These are phyloP conservation scores for Regulus satrapa DNA, from an alignment of 2,113 vertebrate genomes.

Conservation along the genomic window DNA sequence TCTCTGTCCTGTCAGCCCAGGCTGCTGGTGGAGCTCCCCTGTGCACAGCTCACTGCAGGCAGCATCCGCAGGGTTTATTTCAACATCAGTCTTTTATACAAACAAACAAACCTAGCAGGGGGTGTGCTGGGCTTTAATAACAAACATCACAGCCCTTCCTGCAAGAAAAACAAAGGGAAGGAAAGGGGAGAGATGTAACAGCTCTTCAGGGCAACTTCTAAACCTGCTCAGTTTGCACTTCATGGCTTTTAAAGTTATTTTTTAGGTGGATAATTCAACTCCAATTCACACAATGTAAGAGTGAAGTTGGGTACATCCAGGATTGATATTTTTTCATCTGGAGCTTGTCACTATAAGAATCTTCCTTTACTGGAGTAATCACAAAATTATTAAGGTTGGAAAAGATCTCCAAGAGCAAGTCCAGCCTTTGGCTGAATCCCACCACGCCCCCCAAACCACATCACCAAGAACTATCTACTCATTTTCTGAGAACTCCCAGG, in stretches of 20 bases:
- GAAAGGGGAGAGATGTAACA: not conserved
- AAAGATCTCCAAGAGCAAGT: not conserved
- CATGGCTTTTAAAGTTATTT: not conserved
- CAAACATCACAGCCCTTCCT: not conserved
- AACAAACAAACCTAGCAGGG: not conserved
- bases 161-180: accelerated
- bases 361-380: not conserved
- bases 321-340: not conserved
- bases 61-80: not conserved
- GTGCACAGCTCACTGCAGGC: not conserved
- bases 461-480: not conserved
- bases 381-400: not conserved
- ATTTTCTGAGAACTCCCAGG: not conserved
- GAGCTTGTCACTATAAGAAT: not conserved
- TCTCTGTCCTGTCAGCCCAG: not conserved
- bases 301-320: not conserved
- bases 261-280: not conserved
- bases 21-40: not conserved
- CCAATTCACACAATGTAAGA: not conserved
- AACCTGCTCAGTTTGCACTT: not conserved
- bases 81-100: not conserved
- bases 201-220: not conserved
- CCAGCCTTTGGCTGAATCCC: not conserved
- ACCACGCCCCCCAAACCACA: not conserved
- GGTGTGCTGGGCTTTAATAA: not conserved